Percentiles rank a stretch among this genome's conserved stretches.
Evolutionary conservation across 2,888 invertebrate genomes (phyloP).

Genomic region (Nomada flava): DNA sequence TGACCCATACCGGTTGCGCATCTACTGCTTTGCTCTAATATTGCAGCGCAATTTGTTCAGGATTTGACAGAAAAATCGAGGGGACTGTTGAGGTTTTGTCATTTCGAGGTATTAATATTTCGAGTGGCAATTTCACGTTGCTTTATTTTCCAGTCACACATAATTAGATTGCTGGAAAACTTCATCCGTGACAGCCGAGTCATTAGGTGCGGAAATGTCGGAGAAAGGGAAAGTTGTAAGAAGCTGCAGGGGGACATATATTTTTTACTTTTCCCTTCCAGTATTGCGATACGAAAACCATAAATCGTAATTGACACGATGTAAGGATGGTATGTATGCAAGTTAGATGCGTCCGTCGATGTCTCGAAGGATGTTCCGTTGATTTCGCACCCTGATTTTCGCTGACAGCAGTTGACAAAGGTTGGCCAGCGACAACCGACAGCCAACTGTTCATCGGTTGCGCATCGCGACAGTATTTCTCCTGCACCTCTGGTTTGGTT

Average conservation of each 20-base stretch:
- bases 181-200: conserved; percentile 3
- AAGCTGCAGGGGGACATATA: no score
- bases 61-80: background rate
- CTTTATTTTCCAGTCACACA: no score
- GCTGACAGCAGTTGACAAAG: conserved; percentile 42
- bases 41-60: background rate
- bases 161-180: background rate
- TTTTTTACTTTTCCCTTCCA: no score
- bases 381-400: conserved; percentile 12
- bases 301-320: background rate
- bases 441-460: conserved; percentile 46
- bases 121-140: no score
- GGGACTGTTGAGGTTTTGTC: no score
- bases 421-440: conserved; percentile 48
- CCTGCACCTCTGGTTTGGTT: background rate
- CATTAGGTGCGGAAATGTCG: conserved; percentile 29
- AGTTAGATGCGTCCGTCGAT: conserved; percentile 27
- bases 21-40: no score
- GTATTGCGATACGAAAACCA: background rate
- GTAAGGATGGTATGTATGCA: background rate
- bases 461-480: conserved; percentile 25
- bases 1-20: background rate
- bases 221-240: background rate
- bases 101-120: no score
- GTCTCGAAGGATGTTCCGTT: conserved; percentile 4